A percentile compares a stretch with the other conserved stretches of the same genome.
Evolutionary conservation across 1,140 invertebrate genomes (phyloP).

Genomic region (Andrena cerasifolii): DNA sequence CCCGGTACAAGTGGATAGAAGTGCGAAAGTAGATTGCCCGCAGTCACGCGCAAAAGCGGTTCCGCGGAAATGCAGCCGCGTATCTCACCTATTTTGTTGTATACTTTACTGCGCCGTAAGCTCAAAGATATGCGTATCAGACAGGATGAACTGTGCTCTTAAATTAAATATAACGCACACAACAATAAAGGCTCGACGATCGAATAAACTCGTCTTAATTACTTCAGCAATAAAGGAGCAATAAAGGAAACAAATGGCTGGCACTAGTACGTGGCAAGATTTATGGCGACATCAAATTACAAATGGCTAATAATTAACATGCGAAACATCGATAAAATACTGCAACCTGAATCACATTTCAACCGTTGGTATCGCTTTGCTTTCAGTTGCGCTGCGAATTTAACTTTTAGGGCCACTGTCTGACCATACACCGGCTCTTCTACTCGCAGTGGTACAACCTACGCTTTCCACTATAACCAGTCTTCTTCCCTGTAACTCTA

Average conservation of each 20-base stretch:
- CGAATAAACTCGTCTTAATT: slow-evolving; percentile 27
- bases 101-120: neutral
- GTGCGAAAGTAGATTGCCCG: neutral
- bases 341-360: neutral
- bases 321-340: neutral
- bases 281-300: neutral
- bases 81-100: slow-evolving; percentile 8
- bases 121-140: neutral
- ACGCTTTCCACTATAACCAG: neutral
- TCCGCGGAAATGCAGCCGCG: neutral
- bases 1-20: neutral
- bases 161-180: slow-evolving; percentile 24
- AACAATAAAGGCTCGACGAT: neutral
- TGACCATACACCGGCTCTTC: neutral
- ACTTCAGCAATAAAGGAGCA: slow-evolving; percentile 16
- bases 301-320: neutral
- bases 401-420: neutral
- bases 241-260: slow-evolving; percentile 18
- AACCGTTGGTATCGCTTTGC: neutral
- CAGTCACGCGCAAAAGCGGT: neutral
- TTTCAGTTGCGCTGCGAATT: neutral
- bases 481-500: too few relatives aligned
- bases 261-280: neutral
- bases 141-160: neutral
- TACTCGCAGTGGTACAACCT: neutral